Conservation (phyloP, 2,888 invertebrate genomes). For the Trimorus sp. region DNA sequence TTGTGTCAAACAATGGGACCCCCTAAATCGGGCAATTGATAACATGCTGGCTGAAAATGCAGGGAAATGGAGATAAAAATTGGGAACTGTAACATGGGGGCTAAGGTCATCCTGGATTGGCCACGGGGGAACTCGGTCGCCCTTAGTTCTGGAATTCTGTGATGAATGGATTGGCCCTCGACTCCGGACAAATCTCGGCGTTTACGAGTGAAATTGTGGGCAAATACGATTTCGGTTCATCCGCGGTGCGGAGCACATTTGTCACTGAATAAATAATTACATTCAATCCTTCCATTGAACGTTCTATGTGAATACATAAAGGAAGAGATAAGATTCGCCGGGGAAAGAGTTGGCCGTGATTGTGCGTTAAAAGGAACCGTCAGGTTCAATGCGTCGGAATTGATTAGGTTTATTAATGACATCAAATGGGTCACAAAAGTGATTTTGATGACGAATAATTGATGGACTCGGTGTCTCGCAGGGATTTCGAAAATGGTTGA, state of each 20-base stretch:
- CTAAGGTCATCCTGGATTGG: slow-evolving; percentile 28
- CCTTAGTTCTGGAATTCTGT: slow-evolving; percentile 30
- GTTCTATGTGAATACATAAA: not conserved
- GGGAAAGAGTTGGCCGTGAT: slow-evolving; percentile 3
- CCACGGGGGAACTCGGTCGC: slow-evolving; percentile 19
- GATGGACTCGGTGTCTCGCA: not conserved
- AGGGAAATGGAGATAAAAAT: slow-evolving; percentile 28
- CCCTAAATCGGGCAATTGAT: slow-evolving; percentile 12
- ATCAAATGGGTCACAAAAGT: slow-evolving; percentile 13
- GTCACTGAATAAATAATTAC: slow-evolving; percentile 29
- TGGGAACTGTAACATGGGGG: slow-evolving; percentile 20
- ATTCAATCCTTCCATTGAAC: slow-evolving; percentile 3
- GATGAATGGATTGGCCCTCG: slow-evolving; percentile 29
- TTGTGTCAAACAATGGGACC: too few species aligned
- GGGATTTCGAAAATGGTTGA: not conserved
- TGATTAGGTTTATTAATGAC: slow-evolving; percentile 16
- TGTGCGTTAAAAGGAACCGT: slow-evolving; percentile 12
- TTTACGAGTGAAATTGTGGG: slow-evolving; percentile 14
- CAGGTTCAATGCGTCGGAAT: slow-evolving; percentile 14
- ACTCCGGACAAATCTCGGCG: slow-evolving; percentile 12
- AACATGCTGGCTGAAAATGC: slow-evolving; percentile 4
- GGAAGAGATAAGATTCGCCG: slow-evolving; percentile 5
- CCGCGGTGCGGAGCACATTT: not conserved
- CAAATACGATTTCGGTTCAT: slow-evolving; percentile 6
- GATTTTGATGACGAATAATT: slow-evolving; percentile 20